These are phyloP conservation scores for Burhinus oedicnemus DNA, from an alignment of 2,113 vertebrate species.

Conservation along the genomic window DNA sequence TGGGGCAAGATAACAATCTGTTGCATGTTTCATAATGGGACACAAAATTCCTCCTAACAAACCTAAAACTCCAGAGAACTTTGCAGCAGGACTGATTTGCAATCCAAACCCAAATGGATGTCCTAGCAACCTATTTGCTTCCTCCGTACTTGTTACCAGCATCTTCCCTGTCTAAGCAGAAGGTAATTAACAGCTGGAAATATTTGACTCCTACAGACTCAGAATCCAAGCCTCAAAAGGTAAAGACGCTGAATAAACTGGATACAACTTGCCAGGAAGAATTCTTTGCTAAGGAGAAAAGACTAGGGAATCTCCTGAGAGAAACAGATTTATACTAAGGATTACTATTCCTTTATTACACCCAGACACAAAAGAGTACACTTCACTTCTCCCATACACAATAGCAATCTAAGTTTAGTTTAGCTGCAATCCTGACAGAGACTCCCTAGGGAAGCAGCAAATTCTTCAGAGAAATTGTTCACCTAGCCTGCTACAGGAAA, in stretches of 20 bases:
- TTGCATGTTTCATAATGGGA: accelerated
- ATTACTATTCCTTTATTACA: constrained; percentile 7
- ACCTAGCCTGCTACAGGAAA: not conserved
- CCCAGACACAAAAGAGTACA: not conserved
- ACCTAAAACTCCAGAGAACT: not conserved
- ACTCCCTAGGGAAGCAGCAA: constrained; percentile 19
- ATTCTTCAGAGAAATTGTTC: constrained; percentile 11
- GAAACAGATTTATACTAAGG: not conserved
- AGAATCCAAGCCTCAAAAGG: not conserved
- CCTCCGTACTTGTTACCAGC: not conserved
- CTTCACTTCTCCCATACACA: not conserved
- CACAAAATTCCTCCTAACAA: not conserved
- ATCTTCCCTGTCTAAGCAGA: not conserved
- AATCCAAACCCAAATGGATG: not conserved
- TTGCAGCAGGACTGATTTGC: not conserved
- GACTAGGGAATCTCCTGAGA: constrained; percentile 10
- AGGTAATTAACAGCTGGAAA: not conserved
- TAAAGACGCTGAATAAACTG: not conserved
- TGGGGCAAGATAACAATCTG: not conserved
- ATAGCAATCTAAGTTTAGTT: not conserved
- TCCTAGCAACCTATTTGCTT: not conserved
- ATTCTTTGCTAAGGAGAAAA: not conserved
- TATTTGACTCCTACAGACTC: not conserved
- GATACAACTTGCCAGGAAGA: not conserved
- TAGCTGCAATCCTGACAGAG: constrained; percentile 21